Evolutionary conservation across 2,797 vertebrate species (phyloP), one percentile per base, ranked within the genome.

Genomic region (Mastacembelus armatus): DNA sequence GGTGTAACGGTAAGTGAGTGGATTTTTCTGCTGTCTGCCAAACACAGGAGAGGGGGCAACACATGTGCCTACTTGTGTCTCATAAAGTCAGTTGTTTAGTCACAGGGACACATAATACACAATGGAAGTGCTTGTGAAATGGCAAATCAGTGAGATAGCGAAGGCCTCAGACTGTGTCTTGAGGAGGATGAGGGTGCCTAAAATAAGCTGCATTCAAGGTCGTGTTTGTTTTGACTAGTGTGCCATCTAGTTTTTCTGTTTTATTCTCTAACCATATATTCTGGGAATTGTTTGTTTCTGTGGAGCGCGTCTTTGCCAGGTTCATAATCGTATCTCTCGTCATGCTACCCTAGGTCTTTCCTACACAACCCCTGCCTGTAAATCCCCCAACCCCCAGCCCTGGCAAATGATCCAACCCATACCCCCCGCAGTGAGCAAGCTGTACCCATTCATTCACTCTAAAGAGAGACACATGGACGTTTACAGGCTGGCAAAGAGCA

Each of bases 1-100:
- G 93, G 94, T 94, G 93, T 94, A 94, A 93, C 92, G 93, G 94
- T 95, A 85, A 89, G 89, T 85, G 75, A 93, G 90, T 82, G 76
- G 77, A 82, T 81, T 84, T 85, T 42, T 66, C 43, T 63, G 51
- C 59, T 14, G 26, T 60, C 66, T 76, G 78, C 68, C 55, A 80
- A 86, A 88, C 39, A 80, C 22, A 59, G 15, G 51, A 65, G 66
- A 70, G 45, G 50, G 50, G 45, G 44, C 39, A 51, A 48, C 66
- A 57, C 66, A 74, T 77, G 61, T 49, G 38, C 11, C 75, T 36
- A 58, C 43, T 76, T 70, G 71, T 52, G 36, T 32, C 45, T 72
- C 47, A 43, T 59, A 62, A 77, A 63, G 71, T 59, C 59, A 48
- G 51, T 42, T 40, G 45, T 32, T 74, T 3, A 39, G 67, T 58